phyloP scores from a whole-genome alignment of 1,140 invertebrate genomes.

The Sitodiplosis mosellana region DNA sequence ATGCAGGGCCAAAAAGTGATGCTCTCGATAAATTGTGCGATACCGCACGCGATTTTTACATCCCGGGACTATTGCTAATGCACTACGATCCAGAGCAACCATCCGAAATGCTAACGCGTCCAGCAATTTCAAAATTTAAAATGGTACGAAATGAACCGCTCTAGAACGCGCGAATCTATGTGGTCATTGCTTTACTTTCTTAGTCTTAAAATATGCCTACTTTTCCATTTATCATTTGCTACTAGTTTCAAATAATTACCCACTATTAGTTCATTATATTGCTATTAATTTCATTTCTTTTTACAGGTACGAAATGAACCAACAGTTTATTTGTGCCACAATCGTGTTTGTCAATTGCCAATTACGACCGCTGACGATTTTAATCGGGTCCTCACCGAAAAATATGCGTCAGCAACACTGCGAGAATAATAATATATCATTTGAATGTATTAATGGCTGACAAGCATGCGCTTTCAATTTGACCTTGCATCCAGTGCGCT shows the following conservation, averaged over 20 bases:
- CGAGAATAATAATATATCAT: too few species aligned
- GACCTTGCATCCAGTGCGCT: too few species aligned
- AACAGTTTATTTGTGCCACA: slow-evolving; percentile 64
- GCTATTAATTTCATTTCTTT: too few species aligned
- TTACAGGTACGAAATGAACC: slow-evolving; percentile 37
- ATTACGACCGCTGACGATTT: slow-evolving; percentile 50
- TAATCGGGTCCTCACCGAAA: slow-evolving; percentile 35
- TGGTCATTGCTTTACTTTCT: too few species aligned
- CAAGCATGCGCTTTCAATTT: too few species aligned
- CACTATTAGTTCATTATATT: too few species aligned
- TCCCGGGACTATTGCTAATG: slow-evolving; percentile 51
- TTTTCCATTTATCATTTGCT: too few species aligned
- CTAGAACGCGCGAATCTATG: too few species aligned
- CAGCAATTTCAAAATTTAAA: slow-evolving; percentile 17
- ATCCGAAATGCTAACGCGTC: slow-evolving; percentile 7
- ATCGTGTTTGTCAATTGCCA: slow-evolving; percentile 59
- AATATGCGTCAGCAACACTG: slow-evolving; percentile 5
- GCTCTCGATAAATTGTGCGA: slow-evolving; percentile 46
- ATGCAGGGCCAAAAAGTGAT: slow-evolving; percentile 35
- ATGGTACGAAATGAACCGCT: slow-evolving; percentile 37
- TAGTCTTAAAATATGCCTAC: too few species aligned
- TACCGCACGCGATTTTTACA: slow-evolving; percentile 40
- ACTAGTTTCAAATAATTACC: too few species aligned
- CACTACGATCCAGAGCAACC: slow-evolving; percentile 32
- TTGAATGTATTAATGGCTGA: too few species aligned